These are phyloP conservation scores for Eulemur macaco DNA, from an alignment of 2,113 vertebrate species.

Conservation along the genomic window DNA sequence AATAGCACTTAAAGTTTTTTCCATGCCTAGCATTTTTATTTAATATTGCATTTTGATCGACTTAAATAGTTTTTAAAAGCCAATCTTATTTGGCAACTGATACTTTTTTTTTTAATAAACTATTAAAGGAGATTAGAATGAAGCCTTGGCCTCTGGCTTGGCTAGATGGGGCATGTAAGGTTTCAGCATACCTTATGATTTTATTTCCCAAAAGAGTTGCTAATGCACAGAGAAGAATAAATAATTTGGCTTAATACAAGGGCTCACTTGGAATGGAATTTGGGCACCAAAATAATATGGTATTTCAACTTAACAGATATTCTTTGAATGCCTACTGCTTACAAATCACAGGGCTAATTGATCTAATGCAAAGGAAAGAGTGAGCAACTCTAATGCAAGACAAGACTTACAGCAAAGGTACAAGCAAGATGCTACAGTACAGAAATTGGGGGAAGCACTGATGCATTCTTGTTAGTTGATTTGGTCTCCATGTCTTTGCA, in stretches of 20 bases:
- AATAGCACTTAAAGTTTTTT: neutral
- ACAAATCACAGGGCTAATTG: neutral
- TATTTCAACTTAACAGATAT: neutral
- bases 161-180: constrained; percentile 59
- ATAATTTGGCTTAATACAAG: constrained; percentile 54
- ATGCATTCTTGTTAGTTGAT: neutral
- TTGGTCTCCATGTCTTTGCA: neutral
- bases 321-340: neutral
- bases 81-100: constrained; percentile 36
- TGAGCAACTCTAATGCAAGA: neutral
- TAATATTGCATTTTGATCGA: neutral
- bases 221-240: constrained; percentile 55
- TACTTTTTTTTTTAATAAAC: neutral
- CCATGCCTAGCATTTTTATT: neutral
- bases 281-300: neutral
- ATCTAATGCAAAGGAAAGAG: neutral
- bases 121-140: constrained; percentile 29
- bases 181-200: constrained; percentile 48
- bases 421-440: neutral
- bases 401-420: neutral
- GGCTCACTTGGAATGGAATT: constrained; percentile 7
- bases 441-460: neutral
- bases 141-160: constrained; percentile 64
- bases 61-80: neutral
- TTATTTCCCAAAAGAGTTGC: constrained; percentile 72